These are phyloP conservation scores for Tachina grossa DNA, from an alignment of 2,888 invertebrate species.

Conservation along the genomic window DNA sequence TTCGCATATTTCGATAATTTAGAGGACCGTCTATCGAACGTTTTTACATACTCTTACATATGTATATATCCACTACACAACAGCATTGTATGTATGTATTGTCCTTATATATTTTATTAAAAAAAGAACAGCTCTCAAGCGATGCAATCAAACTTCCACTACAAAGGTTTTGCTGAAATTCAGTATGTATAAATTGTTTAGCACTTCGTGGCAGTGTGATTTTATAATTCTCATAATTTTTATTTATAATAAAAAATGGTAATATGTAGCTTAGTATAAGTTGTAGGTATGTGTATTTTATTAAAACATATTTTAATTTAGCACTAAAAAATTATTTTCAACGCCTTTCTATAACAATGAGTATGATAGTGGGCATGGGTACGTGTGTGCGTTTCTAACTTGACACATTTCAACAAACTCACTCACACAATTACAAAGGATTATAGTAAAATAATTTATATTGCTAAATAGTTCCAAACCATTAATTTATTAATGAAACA, in stretches of 20 bases:
- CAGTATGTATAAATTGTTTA: too few relatives aligned
- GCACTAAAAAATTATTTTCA: background rate
- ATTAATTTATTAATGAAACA: conserved; percentile 16
- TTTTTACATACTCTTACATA: too few relatives aligned
- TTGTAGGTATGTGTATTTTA: too few relatives aligned
- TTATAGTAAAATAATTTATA: conserved; percentile 16
- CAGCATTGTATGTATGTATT: too few relatives aligned
- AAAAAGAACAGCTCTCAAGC: background rate
- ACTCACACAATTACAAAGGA: background rate
- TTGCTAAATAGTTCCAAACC: conserved; percentile 47
- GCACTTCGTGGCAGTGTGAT: too few relatives aligned
- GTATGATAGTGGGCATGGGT: conserved; percentile 16
- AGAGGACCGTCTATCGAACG: too few relatives aligned
- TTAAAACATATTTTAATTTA: too few relatives aligned
- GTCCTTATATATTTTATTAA: background rate
- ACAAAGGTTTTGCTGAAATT: background rate
- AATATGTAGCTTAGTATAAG: too few relatives aligned
- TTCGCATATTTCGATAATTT: too few relatives aligned
- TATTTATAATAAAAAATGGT: too few relatives aligned
- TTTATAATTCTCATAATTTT: too few relatives aligned
- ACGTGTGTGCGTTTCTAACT: conserved; percentile 31
- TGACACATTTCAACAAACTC: conserved; percentile 7
- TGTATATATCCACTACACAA: too few relatives aligned
- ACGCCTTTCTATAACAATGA: conserved; percentile 1
- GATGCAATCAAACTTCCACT: background rate